Evolutionary conservation across 2,888 invertebrate genomes (phyloP), one percentile per base, ranked within the genome.

Genomic region (Nomada fabriciana): DNA sequence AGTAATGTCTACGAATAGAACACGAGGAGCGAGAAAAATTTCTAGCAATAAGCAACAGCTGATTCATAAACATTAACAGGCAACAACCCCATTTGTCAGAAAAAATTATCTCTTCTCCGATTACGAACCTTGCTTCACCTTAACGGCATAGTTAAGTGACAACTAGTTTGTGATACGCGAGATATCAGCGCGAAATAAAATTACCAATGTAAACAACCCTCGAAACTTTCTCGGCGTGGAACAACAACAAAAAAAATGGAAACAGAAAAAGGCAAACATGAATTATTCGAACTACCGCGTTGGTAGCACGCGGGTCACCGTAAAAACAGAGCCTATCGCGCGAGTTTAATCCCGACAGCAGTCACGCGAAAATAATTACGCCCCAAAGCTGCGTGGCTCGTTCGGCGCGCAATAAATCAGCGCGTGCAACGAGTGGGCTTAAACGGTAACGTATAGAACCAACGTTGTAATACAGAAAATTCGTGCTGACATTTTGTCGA

Each of bases 341-440:
- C 10, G 50, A 29, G 71, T 80, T 80, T 79, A 78, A 80, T 80
- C 80, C 79, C 43, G 72, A 72, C 79, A 79, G 71, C 67, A 67
- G 79, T 79, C 79, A 72, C 79, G 75, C 75, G 81, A 75, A 82
- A 82, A 80, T 82, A 75, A 80, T 80, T 80, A 80, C 81, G 50
- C 52, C 42, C 57, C 63, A 52, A 68, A 80, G 82, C 67, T 75
- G 74, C 76, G 75, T 72, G 55, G 75, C 80, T 75, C 71, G 75
- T 75, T 76, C 68, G 20, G 53, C 75, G 67, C 42, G 81, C 64
- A 13, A 76, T 80, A 82, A 82, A 82, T 82, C 76, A 82, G 80
- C 67, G 68, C 64, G 61, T 61, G 65, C 75, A 80, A 80, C 71
- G 80, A 43, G 68, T 42, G 71, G 47, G 70, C 61, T 71, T 82